A percentile compares a stretch with the other conserved stretches of the same genome.
phyloP scores from a whole-genome alignment of 2,797 vertebrate species.

The Enteromius argenteus region DNA sequence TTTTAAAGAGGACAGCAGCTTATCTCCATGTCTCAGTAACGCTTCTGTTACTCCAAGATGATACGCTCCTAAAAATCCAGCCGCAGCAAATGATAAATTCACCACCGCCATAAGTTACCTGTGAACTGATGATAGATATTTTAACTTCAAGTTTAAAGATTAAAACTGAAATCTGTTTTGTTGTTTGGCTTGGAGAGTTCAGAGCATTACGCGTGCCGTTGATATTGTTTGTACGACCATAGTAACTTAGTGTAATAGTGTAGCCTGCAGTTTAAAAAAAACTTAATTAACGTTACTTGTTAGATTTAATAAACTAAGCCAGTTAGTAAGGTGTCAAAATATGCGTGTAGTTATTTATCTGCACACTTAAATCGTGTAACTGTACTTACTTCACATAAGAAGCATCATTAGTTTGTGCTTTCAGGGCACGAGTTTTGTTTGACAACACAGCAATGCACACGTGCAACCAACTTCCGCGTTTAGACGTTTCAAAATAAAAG shows the following conservation, averaged over 20 bases:
- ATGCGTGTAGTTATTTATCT: not conserved
- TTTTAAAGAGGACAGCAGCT: slow-evolving; percentile 78
- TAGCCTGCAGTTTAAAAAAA: not conserved
- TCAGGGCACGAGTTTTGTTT: not conserved
- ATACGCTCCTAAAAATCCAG: slow-evolving; percentile 90
- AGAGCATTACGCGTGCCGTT: not conserved
- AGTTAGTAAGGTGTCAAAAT: not conserved
- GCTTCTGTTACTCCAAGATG: slow-evolving; percentile 88
- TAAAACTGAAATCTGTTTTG: not conserved
- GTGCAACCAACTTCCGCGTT: not conserved
- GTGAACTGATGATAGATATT: slow-evolving; percentile 49
- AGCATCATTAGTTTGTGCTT: not conserved
- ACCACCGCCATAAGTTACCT: slow-evolving; percentile 72
- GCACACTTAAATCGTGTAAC: not conserved
- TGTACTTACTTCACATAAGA: not conserved
- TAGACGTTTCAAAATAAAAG: slow-evolving; percentile 51
- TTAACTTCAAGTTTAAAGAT: not conserved
- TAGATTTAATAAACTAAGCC: not conserved
- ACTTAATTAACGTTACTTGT: not conserved
- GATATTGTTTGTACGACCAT: not conserved
- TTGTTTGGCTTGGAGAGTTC: not conserved
- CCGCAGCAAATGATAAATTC: slow-evolving; percentile 88
- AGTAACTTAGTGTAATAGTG: not conserved
- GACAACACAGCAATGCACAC: not conserved
- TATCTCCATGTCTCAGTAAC: slow-evolving; percentile 81